Evolutionary conservation across 30 jellyfish, hydroid and myxozoan genomes (phyloP).

Genomic region (Turritopsis rubra): DNA sequence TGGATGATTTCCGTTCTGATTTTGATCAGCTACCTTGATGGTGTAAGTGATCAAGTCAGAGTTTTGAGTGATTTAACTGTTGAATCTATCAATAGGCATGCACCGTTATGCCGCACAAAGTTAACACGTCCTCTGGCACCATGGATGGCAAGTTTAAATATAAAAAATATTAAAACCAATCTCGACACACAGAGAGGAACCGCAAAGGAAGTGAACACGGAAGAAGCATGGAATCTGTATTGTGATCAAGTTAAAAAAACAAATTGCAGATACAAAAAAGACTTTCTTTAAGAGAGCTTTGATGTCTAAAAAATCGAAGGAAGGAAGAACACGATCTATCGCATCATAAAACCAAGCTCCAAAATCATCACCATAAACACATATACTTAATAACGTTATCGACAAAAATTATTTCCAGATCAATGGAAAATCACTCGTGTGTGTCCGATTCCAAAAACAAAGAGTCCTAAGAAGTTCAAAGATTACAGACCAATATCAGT

Average conservation of each 20-base stretch:
- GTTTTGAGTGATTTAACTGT: slow-evolving; percentile 6
- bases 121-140: slow-evolving; percentile 12
- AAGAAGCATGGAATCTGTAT: too few relatives aligned
- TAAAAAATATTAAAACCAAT: too few relatives aligned
- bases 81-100: neutral
- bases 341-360: too few relatives aligned
- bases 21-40: neutral
- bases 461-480: too few relatives aligned
- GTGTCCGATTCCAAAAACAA: slow-evolving; percentile 1
- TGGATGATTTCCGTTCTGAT: too few relatives aligned
- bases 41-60: neutral
- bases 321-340: too few relatives aligned
- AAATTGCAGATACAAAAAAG: too few relatives aligned
- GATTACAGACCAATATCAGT: too few relatives aligned
- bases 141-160: slow-evolving; percentile 1
- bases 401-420: neutral
- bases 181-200: neutral
- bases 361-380: neutral
- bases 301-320: too few relatives aligned
- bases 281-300: too few relatives aligned
- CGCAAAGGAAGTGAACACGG: neutral
- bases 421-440: slow-evolving; percentile 3
- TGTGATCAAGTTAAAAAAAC: too few relatives aligned
- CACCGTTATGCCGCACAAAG: slow-evolving; percentile 6
- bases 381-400: too few relatives aligned